Percentiles rank a stretch among this genome's conserved stretches.
Evolutionary conservation across 2,888 invertebrate species (phyloP).

Genomic region (Agrilus biguttatus): DNA sequence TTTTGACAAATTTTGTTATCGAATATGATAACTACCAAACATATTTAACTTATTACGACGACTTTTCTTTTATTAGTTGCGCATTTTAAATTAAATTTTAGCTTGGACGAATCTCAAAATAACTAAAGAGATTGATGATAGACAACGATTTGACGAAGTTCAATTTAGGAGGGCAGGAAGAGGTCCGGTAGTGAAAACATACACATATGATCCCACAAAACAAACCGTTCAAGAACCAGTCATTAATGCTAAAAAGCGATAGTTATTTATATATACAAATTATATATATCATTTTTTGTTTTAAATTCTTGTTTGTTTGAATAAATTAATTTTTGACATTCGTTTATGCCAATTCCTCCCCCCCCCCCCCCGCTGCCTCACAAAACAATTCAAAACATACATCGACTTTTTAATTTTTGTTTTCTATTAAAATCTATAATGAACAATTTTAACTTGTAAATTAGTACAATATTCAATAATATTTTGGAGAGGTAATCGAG

Average conservation of each 20-base stretch:
- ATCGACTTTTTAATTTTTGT: too few relatives aligned
- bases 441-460: too few relatives aligned
- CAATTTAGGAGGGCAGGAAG: conserved; percentile 73
- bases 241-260: conserved; percentile 42
- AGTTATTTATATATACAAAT: conserved; percentile 7
- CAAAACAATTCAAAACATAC: too few relatives aligned
- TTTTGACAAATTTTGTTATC: too few relatives aligned
- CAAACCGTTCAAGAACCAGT: conserved; percentile 21
- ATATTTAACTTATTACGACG: too few relatives aligned
- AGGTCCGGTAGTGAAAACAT: conserved; percentile 79
- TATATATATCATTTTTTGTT: conserved; percentile 1
- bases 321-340: too few relatives aligned
- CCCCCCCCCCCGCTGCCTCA: too few relatives aligned
- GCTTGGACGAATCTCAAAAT: conserved; percentile 75
- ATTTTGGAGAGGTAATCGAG: too few relatives aligned
- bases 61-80: not conserved
- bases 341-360: not conserved
- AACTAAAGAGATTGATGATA: conserved; percentile 59
- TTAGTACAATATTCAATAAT: too few relatives aligned
- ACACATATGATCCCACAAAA: conserved; percentile 68
- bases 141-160: conserved; percentile 60
- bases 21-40: too few relatives aligned
- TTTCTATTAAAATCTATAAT: too few relatives aligned
- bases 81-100: conserved; percentile 22
- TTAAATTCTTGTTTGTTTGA: not conserved